Base-by-base conservation (phyloP, 2,888 invertebrate genomes). In the Gnatocerus cornutus region DNA sequence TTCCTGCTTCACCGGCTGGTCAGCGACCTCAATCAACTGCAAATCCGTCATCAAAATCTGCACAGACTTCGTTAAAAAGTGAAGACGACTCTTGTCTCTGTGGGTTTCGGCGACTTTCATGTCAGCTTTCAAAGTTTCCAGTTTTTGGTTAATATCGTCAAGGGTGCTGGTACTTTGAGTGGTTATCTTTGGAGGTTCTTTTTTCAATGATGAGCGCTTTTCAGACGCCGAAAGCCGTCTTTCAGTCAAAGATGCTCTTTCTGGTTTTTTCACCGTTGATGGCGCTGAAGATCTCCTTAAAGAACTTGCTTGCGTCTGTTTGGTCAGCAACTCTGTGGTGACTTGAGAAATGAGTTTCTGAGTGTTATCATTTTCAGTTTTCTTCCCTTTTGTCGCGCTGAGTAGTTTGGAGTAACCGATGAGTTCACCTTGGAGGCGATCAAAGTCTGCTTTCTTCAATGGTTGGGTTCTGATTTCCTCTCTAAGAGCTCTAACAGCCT, bases 31-130 rank as follows among this genome's bases (percentile, higher is more conserved):
- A 9, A 79, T 72, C 73, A 77, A 69, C 53, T 79, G 78, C 8
- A 79, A 63, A 46, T 78, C 75, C 0, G 72, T 73, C 9, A 73
- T 76, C 5, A 79, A 58, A 1, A 74, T 71, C 63, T 75, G 70
- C 0, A 79, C 69, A 3, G 76, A 77, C 27, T 73, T 58, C 30
- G 73, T 52, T 45, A 75, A 69, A 9, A 77, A 63, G 52, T 74
- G 71, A 6, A 79, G 52, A 50, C 73, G 72, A 1, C 72, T 74
- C 6, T 59, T 70, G 53, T 79, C 79, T 66, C 72, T 71, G 30
- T 76, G 75, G 8, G 70, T 68, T 29, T 78, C 68, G 0, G 79
- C 79, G 7, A 71, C 70, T 7, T 63, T 68, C 9, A 77, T 71
- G 43, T 76, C 70, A 5, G 58, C 64, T 56, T 73, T 75, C 39